Base-by-base conservation (phyloP, 2,888 invertebrate genomes). In the Lasius platythorax region DNA sequence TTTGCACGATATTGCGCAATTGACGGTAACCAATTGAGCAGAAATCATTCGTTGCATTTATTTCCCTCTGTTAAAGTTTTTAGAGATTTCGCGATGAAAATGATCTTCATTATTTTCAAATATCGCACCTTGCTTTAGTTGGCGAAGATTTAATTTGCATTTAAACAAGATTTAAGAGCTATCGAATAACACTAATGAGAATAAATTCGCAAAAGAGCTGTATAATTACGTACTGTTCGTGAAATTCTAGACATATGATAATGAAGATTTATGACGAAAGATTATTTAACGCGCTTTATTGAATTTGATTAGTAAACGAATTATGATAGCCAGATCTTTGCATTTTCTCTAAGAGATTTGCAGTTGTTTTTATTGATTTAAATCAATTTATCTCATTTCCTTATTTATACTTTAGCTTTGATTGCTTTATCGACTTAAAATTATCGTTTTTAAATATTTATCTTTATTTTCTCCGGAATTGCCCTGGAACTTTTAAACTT, bases 1-100 rank as follows among this genome's bases (percentile, higher is more conserved):
- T 89, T 92, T 92, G 87, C 92, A 85, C 76, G 87, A 89, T 68
- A 89, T 93, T 92, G 92, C 89, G 91, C 91, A 93, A 93, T 91
- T 74, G 67, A 68, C 66, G 56, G 87, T 75, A 89, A 89, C 79
- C 78, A 85, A 86, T 78, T 72, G 61, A 78, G 76, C 68, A 83
- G 76, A 76, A 87, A 73, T 87, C 84, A 81, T 76, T 15, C 63
- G 82, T 30, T 30, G 18, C 8, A 53, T 3, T 12, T 15, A 28
- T 18, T 43, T 61, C 0, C 23, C 28, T n/a, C 50, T 66, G 53
- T 40, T 30, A 9, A 64, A 5, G 33, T 82, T 75, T 64, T 61
- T 46, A 11, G 9, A 15, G 9, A 76, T 53, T 64, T 76, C 15
- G 9, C 23, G 5, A n/a, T 53, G 6, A 37, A 61, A 8, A 46